These are phyloP conservation scores for Rugalucina vietnamica DNA, from an alignment of 2,888 invertebrate species.

Conservation along the genomic window DNA sequence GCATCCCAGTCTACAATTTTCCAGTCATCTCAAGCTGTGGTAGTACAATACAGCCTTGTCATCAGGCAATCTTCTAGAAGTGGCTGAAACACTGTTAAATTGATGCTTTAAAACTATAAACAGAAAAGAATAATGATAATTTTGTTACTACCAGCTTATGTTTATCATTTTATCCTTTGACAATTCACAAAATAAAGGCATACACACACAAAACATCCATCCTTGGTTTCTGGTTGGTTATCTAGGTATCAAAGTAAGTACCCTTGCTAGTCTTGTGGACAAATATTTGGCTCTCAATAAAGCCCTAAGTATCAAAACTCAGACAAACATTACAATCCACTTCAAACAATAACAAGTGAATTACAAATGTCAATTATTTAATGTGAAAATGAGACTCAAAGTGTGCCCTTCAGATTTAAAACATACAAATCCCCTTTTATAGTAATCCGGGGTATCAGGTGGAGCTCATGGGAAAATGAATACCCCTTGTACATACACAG, in stretches of 20 bases:
- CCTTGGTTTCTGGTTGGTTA: no score
- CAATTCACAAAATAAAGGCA: no score
- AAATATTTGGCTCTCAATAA: slow-evolving; percentile 52
- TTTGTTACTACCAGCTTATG: no score
- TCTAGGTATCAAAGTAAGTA: no score
- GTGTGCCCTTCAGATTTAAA: not conserved
- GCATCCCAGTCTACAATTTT: no score
- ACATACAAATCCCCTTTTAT: not conserved
- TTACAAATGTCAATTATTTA: not conserved
- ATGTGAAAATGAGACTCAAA: not conserved
- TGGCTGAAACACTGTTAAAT: no score
- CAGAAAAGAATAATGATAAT: no score
- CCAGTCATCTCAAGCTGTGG: no score
- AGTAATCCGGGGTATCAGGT: not conserved
- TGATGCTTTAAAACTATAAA: no score
- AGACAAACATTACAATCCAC: slow-evolving; percentile 29
- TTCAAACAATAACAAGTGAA: not conserved
- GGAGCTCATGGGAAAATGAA: not conserved
- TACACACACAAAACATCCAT: not conserved
- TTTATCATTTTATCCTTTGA: no score
- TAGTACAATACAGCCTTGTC: no score
- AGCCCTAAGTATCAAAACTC: slow-evolving; percentile 49
- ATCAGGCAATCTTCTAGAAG: no score
- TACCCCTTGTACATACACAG: not conserved
- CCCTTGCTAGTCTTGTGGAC: not conserved